Evolutionary conservation across 1,140 invertebrate species (phyloP).

Genomic region (Diachasmimorpha longicaudata): DNA sequence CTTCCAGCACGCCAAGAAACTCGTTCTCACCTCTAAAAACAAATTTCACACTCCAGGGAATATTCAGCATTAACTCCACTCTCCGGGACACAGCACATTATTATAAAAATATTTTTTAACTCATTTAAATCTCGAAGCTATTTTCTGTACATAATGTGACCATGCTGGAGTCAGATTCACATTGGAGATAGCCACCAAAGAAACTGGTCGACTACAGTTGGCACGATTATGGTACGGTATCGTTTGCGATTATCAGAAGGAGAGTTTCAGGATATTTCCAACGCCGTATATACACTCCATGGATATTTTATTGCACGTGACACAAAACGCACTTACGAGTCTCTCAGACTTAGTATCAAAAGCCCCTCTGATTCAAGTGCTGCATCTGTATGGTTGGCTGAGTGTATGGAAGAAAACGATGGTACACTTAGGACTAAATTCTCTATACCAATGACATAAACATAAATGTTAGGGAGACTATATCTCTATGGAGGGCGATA

Average conservation of each 20-base stretch:
- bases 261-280: slow-evolving; percentile 24
- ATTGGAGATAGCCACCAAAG: slow-evolving; percentile 16
- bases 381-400: neutral
- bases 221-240: slow-evolving; percentile 26
- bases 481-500: slow-evolving; percentile 10
- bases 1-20: slow-evolving; percentile 26
- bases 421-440: neutral
- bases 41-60: neutral
- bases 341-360: neutral
- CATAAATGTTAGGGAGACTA: neutral
- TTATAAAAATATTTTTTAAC: no score
- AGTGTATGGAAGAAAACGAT: neutral
- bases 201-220: slow-evolving; percentile 17
- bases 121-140: neutral
- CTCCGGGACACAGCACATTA: neutral
- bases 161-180: neutral
- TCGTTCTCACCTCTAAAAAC: neutral
- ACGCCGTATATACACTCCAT: slow-evolving; percentile 11
- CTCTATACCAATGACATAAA: slow-evolving; percentile 21
- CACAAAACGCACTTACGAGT: slow-evolving; percentile 24
- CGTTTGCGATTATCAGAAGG: slow-evolving; percentile 25
- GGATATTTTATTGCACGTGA: slow-evolving; percentile 25
- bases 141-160: slow-evolving; percentile 2
- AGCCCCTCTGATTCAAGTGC: neutral
- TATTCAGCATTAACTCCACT: neutral